Evolutionary conservation across 2,113 vertebrate genomes (phyloP).

Genomic region (Atrichornis clamosus): DNA sequence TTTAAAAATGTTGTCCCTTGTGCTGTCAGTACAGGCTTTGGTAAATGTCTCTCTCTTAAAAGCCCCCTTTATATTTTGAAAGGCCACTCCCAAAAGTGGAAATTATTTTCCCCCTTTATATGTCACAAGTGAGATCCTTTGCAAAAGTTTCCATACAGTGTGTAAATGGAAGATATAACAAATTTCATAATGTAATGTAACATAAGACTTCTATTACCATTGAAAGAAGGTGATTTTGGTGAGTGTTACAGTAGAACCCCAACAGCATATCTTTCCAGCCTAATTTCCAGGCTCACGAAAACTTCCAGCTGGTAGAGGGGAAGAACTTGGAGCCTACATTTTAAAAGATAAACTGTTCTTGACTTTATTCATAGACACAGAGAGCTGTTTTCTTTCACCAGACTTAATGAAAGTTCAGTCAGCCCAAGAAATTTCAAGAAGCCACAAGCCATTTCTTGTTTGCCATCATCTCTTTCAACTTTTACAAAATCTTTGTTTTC

Average conservation of each 20-base stretch:
- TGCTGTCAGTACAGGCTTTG: background rate
- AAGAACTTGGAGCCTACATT: background rate
- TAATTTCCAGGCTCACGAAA: background rate
- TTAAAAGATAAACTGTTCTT: background rate
- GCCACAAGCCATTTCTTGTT: slow-evolving; percentile 33
- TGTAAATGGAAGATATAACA: background rate
- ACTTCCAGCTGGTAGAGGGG: background rate
- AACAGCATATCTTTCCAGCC: background rate
- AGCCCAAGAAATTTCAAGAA: slow-evolving; percentile 24
- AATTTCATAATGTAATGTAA: background rate
- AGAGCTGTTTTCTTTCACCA: background rate
- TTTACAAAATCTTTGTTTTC: slow-evolving; percentile 16
- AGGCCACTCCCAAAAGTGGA: background rate
- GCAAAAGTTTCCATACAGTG: background rate
- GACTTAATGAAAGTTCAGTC: background rate
- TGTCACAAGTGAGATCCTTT: background rate
- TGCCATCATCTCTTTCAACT: background rate
- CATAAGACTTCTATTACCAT: background rate
- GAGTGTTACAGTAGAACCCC: background rate
- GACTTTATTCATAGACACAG: background rate
- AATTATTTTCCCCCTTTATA: background rate
- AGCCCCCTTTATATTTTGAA: background rate
- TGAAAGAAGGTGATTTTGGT: background rate
- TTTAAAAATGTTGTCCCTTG: background rate
- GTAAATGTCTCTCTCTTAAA: background rate